A percentile compares a stretch with the other conserved stretches of the same genome.
phyloP scores from a whole-genome alignment of 1,140 invertebrate genomes.

The Macrostomum lignano region DNA sequence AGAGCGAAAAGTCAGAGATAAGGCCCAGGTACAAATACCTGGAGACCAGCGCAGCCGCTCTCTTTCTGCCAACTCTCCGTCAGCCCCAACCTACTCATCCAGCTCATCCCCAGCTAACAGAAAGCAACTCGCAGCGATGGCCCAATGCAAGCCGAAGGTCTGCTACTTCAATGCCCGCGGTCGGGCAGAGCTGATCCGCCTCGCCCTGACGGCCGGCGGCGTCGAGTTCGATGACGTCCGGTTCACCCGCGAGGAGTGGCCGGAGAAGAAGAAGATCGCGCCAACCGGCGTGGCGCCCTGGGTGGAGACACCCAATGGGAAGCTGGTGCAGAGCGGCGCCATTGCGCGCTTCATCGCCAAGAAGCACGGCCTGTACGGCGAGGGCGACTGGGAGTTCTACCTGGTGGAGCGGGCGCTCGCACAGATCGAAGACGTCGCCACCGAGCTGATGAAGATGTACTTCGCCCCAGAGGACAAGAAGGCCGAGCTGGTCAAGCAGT shows the following conservation, averaged over 20 bases:
- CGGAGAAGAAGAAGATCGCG: conserved; percentile 9
- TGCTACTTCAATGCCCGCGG: conserved; percentile 14
- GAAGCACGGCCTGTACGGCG: neutral
- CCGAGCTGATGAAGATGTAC: neutral
- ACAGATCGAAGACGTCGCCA: neutral
- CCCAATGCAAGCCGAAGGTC: no score
- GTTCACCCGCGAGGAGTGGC: conserved; percentile 12
- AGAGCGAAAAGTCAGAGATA: no score
- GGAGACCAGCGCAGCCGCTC: no score
- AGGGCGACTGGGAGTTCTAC: conserved; percentile 1
- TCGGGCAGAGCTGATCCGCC: conserved; percentile 12
- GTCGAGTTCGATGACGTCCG: conserved; percentile 14
- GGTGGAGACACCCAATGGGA: neutral
- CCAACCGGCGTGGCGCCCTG: neutral
- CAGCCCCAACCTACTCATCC: no score
- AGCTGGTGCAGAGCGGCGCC: neutral
- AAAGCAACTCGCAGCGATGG: no score
- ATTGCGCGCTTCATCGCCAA: neutral
- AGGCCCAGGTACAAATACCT: no score
- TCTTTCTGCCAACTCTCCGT: no score
- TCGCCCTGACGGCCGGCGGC: conserved; percentile 13
- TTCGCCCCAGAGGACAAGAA: conserved; percentile 3
- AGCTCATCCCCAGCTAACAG: no score
- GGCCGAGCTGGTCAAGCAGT: neutral
- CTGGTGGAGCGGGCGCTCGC: neutral